These are phyloP conservation scores for Vulpes vulpes DNA, from an alignment of 2,113 vertebrate genomes.

Conservation along the genomic window DNA sequence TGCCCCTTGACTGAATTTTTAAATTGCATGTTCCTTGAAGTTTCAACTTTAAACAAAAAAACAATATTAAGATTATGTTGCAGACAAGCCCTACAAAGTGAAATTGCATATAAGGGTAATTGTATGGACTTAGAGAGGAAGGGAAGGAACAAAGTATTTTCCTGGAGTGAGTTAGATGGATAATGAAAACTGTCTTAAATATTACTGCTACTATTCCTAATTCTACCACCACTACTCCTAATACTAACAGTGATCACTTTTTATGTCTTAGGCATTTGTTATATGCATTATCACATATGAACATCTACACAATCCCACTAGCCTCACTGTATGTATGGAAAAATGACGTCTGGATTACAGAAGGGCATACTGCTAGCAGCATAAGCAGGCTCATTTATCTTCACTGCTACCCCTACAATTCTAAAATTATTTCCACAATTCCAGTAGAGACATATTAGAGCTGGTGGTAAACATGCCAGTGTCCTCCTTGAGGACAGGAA, in stretches of 20 bases:
- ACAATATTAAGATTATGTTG: conserved; percentile 30
- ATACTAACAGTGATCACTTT: neutral
- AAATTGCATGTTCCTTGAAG: conserved; percentile 6
- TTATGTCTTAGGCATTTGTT: neutral
- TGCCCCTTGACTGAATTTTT: neutral
- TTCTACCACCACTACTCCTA: neutral
- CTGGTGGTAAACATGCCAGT: neutral
- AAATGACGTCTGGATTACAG: neutral
- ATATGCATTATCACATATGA: neutral
- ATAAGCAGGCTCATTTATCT: neutral
- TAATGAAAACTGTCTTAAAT: neutral
- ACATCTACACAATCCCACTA: neutral
- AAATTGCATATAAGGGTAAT: neutral
- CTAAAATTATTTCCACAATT: neutral
- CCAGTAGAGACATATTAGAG: neutral
- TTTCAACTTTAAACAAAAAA: conserved; percentile 45
- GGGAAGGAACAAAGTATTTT: neutral
- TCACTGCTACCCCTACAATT: neutral
- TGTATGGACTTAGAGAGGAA: neutral
- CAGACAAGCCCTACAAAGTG: neutral
- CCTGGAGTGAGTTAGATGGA: neutral
- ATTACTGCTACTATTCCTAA: neutral
- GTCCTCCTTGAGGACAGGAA: neutral
- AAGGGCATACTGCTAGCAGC: neutral
- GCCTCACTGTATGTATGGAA: neutral